A percentile compares a stretch with the other conserved stretches of the same genome.
phyloP scores from a whole-genome alignment of 2,888 invertebrate genomes.

The Iselma pallidipennis region DNA sequence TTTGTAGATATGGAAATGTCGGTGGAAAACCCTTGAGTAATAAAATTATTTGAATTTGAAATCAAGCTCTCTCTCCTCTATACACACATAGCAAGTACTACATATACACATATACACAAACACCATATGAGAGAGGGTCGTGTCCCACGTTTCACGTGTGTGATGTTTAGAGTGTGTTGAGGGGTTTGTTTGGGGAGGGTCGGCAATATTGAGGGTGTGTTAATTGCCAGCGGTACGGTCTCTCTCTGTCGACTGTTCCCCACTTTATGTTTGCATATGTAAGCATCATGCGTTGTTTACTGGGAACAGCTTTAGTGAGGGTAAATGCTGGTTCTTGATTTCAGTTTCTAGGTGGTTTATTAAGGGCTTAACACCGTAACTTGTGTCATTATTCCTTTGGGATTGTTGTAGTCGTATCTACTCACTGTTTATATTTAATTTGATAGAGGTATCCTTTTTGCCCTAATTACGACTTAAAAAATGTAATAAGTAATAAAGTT shows the following conservation, averaged over 20 bases:
- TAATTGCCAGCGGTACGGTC: conserved; percentile 47
- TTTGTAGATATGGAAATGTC: conserved; percentile 36
- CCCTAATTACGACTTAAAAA: no score
- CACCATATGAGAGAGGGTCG: conserved; percentile 6
- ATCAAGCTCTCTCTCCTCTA: conserved; percentile 34
- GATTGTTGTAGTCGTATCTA: neutral
- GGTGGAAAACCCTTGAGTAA: conserved; percentile 32
- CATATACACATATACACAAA: neutral
- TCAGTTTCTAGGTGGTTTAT: conserved; percentile 1
- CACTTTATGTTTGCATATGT: conserved; percentile 45
- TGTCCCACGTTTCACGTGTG: conserved; percentile 32
- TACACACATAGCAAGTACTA: neutral
- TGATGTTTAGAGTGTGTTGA: conserved; percentile 34
- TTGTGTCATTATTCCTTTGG: neutral
- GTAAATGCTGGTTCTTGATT: conserved; percentile 8
- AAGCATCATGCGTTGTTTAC: conserved; percentile 42
- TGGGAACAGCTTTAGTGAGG: conserved; percentile 16
- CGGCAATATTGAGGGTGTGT: conserved; percentile 47
- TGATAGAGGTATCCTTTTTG: no score
- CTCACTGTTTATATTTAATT: neutral
- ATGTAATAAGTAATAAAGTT: neutral
- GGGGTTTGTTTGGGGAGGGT: conserved; percentile 44
- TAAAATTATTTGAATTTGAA: conserved; percentile 41
- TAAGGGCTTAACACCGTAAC: neutral
- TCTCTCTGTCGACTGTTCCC: conserved; percentile 31